Evolutionary conservation across 1,140 invertebrate species (phyloP).

Genomic region (Helicoverpa armigera): DNA sequence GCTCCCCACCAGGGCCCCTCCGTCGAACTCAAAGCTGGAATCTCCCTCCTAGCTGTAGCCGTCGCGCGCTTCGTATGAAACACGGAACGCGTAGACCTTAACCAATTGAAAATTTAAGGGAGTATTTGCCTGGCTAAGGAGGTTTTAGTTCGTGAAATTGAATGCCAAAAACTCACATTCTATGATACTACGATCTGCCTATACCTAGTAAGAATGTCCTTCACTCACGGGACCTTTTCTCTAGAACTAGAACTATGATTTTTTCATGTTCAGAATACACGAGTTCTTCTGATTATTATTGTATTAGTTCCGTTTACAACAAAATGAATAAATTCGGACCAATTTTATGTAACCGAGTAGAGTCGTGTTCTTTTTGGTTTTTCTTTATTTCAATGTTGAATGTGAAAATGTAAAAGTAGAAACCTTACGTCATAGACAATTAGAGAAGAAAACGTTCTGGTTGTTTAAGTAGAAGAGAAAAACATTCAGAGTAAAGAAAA

Average conservation of each 20-base stretch:
- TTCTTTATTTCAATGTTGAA: slow-evolving; percentile 57
- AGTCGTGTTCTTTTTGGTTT: slow-evolving; percentile 50
- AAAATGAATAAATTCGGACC: slow-evolving; percentile 74
- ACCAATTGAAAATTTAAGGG: slow-evolving; percentile 39
- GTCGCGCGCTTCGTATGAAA: slow-evolving; percentile 76
- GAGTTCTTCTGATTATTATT: background rate
- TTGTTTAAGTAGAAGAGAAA: slow-evolving; percentile 6
- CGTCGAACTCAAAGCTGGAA: slow-evolving; percentile 67
- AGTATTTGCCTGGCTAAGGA: slow-evolving; percentile 15
- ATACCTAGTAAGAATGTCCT: slow-evolving; percentile 12
- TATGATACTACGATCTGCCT: slow-evolving; percentile 31
- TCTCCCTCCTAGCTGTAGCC: slow-evolving; percentile 73
- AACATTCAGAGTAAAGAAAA: no score
- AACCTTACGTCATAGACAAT: slow-evolving; percentile 39
- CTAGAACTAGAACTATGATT: slow-evolving; percentile 26
- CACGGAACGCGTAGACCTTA: slow-evolving; percentile 32
- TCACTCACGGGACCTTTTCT: slow-evolving; percentile 1
- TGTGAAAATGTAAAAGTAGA: slow-evolving; percentile 46
- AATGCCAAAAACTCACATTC: slow-evolving; percentile 32
- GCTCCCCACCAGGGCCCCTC: slow-evolving; percentile 72
- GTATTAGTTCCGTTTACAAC: slow-evolving; percentile 21
- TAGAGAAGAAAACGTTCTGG: background rate
- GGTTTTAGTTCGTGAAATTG: slow-evolving; percentile 26
- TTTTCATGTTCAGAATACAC: slow-evolving; percentile 22
- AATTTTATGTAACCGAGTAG: slow-evolving; percentile 81